Evolutionary conservation across 2,797 vertebrate species (phyloP).

Genomic region (Myripristis murdjan): DNA sequence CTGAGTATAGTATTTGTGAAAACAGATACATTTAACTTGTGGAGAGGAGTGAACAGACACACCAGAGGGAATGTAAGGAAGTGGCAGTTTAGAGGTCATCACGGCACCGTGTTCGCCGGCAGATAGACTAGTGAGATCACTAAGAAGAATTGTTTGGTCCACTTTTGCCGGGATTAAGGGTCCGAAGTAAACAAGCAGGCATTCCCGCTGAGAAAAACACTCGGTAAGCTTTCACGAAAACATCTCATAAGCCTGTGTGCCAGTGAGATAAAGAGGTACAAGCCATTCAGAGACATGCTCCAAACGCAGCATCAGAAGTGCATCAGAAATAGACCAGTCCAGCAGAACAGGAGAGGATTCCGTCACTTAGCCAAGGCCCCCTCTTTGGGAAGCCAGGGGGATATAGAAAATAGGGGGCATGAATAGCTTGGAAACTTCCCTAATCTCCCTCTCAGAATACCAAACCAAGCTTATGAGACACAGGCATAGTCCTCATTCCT

Average conservation of each 20-base stretch:
- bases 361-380: slow-evolving; percentile 68
- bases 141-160: slow-evolving; percentile 76
- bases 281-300: slow-evolving; percentile 81
- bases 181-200: slow-evolving; percentile 78
- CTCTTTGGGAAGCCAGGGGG: not conserved
- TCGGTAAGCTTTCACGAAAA: slow-evolving; percentile 83
- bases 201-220: slow-evolving; percentile 79
- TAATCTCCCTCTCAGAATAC: slow-evolving; percentile 81
- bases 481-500: slow-evolving; percentile 75
- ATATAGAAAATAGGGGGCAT: slow-evolving; percentile 60
- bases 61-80: slow-evolving; percentile 32
- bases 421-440: slow-evolving; percentile 83
- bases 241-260: slow-evolving; percentile 81
- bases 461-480: slow-evolving; percentile 65
- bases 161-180: slow-evolving; percentile 79
- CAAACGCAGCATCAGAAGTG: slow-evolving; percentile 73
- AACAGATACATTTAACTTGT: not conserved
- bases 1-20: not conserved
- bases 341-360: slow-evolving; percentile 74
- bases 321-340: slow-evolving; percentile 81
- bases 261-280: slow-evolving; percentile 86
- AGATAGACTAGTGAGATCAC: slow-evolving; percentile 49
- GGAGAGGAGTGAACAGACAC: slow-evolving; percentile 11
- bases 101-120: slow-evolving; percentile 37
- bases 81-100: slow-evolving; percentile 31